Base-by-base conservation (phyloP, 2,888 invertebrate species). In the Unio pictorum region DNA sequence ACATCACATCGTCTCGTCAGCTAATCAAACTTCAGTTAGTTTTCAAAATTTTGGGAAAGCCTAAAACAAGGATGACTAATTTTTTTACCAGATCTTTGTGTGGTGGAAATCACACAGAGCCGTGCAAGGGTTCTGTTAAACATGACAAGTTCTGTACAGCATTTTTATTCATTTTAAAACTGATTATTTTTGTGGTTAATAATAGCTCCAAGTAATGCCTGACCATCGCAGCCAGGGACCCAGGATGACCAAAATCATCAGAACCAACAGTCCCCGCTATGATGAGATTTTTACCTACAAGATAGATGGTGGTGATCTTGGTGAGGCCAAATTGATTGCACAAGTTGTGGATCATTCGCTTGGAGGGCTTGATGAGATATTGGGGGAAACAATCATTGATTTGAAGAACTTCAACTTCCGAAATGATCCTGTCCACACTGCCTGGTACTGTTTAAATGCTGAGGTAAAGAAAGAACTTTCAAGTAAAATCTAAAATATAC, bases 261-360 rank as follows among this genome's bases (percentile, higher is more conserved):
- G 83, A 23, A 81, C 82, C 11, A 83, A 83, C 58, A 78, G 81
- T 66, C 88, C 88, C 58, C 15, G 69, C 23, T 88, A 74, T 80
- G 82, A 86, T 69, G 88, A 88, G 67, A 87, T 88, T 55, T 88
- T 88, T 70, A 76, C 85, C 34, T 87, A 85, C 74, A 78, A 79
- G n/a, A 71, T 86, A 17, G 71, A 78, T 55, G 83, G 83, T 64
- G 66, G 67, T 34, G 81, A 78, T 23, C 75, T 88, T 4, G 64
- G 71, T 8, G 78, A 81, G 26, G 64, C 78, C 15, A 79, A 76
- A 55, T 67, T 88, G 67, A 72, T 86, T 11, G 80, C 83, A 4
- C 84, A 87, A 70, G 86, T 87, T 4, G 82, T 84, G 83, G 87
- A 88, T 69, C 76, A 84, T 65, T 85, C 85, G 56, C 69, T 83